Percentiles rank a stretch among this genome's conserved stretches.
These are phyloP conservation scores for Rhineura floridana DNA, from an alignment of 2,113 vertebrate genomes.

Conservation along the genomic window DNA sequence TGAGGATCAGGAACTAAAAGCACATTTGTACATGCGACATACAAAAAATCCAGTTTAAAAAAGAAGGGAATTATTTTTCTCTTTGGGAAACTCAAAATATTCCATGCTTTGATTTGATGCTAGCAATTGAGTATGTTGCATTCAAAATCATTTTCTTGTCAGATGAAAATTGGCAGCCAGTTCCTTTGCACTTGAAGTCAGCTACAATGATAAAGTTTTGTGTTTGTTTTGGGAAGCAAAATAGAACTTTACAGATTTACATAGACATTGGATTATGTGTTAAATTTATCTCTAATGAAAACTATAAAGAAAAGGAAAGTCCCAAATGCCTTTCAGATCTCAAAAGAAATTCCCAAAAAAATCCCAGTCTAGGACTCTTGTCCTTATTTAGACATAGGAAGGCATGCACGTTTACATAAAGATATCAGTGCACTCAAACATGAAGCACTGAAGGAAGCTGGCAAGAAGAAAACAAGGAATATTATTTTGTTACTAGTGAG, in stretches of 20 bases:
- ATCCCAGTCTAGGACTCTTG: constrained; percentile 45
- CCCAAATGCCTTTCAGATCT: constrained; percentile 33
- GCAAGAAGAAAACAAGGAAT: neutral
- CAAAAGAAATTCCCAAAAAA: constrained; percentile 58
- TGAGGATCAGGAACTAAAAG: too few species aligned
- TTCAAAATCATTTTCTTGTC: too few species aligned
- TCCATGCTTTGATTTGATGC: too few species aligned
- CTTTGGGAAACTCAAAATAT: too few species aligned
- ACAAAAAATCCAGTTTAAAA: too few species aligned
- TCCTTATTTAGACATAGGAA: constrained; percentile 64
- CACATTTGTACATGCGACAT: too few species aligned
- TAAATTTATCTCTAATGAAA: constrained; percentile 2
- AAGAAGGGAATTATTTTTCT: too few species aligned
- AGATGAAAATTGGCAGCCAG: too few species aligned
- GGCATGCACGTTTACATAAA: constrained; percentile 39
- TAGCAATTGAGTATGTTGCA: too few species aligned
- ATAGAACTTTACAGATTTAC: constrained; percentile 9
- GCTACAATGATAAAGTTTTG: neutral
- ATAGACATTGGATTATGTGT: constrained; percentile 27
- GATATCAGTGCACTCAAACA: constrained; percentile 13
- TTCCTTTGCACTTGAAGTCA: too few species aligned
- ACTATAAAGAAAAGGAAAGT: constrained; percentile 42
- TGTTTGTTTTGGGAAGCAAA: neutral
- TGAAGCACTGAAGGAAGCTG: constrained; percentile 46
- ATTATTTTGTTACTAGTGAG: constrained; percentile 61